Conservation (phyloP, 1,140 invertebrate genomes). For the Caligus rogercresseyi region DNA sequence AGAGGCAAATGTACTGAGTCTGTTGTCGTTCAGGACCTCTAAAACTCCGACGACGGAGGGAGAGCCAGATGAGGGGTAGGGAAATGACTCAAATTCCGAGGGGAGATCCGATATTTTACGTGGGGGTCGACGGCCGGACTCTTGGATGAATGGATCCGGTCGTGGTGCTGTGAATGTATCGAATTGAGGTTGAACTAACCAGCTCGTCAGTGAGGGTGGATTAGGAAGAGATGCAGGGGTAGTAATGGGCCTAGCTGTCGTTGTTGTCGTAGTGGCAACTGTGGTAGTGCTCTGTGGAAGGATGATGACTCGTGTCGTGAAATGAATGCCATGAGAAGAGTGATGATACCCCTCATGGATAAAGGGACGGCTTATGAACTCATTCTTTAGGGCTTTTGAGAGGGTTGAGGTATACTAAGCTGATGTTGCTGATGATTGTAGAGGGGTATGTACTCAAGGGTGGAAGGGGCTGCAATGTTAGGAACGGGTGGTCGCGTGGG, state of each 20-base stretch:
- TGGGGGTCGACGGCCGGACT: background rate
- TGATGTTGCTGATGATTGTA: background rate
- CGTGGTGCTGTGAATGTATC: background rate
- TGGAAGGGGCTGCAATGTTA: background rate
- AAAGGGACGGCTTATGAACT: background rate
- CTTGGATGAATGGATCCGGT: background rate
- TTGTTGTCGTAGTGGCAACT: background rate
- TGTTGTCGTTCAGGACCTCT: background rate
- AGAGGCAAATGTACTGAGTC: background rate
- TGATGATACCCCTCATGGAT: background rate
- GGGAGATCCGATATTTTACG: background rate
- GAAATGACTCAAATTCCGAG: background rate
- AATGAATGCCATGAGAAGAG: background rate
- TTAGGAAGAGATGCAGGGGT: background rate
- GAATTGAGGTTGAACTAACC: background rate
- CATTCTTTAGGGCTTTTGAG: background rate
- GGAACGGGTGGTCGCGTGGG: background rate
- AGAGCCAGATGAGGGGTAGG: background rate
- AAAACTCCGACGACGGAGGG: background rate
- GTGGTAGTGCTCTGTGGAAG: too few relatives aligned
- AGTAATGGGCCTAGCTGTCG: background rate
- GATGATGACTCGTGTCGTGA: background rate
- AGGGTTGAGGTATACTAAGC: too few relatives aligned
- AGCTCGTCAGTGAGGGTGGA: background rate
- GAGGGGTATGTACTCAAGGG: background rate